A percentile compares a stretch with the other conserved stretches of the same genome.
Conservation (phyloP, 2,888 invertebrate species). For the Netelia virgata region DNA sequence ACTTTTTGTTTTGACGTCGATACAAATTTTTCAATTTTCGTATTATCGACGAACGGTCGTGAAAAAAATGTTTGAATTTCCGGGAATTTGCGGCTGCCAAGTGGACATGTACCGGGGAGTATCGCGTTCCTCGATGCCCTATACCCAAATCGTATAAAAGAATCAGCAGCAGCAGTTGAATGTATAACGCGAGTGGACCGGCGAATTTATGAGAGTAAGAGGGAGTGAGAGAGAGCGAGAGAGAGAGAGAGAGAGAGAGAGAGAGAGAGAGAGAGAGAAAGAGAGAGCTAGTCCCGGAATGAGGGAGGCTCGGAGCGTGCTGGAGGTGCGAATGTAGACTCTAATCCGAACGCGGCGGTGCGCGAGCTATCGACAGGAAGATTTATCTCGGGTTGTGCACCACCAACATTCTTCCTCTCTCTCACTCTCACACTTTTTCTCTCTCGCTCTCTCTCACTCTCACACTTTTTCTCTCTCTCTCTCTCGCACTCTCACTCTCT, state of each 20-base stretch:
- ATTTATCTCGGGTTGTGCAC: conserved; percentile 80
- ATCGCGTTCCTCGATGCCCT: conserved; percentile 8
- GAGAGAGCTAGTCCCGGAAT: conserved; percentile 38
- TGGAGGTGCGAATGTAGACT: conserved; percentile 83
- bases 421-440: conserved; percentile 35
- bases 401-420: conserved; percentile 60
- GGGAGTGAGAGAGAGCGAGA: conserved; percentile 15
- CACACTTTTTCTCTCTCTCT: conserved; percentile 22
- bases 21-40: not conserved
- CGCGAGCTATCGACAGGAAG: conserved; percentile 83
- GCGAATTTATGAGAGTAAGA: conserved; percentile 51
- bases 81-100: conserved; percentile 19
- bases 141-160: conserved; percentile 41
- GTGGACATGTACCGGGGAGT: conserved; percentile 7
- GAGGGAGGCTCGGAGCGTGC: conserved; percentile 65
- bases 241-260: not conserved
- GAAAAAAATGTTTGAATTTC: conserved; percentile 2
- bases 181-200: conserved; percentile 65
- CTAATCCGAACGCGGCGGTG: conserved; percentile 80
- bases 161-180: conserved; percentile 63
- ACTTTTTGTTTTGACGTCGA: not conserved
- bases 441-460: conserved; percentile 31
- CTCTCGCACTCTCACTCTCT: conserved; percentile 42
- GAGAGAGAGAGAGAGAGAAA: conserved; percentile 38
- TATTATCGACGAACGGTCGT: not conserved